These are phyloP conservation scores for Halyomorpha halys DNA, from an alignment of 1,140 invertebrate species.

Conservation along the genomic window DNA sequence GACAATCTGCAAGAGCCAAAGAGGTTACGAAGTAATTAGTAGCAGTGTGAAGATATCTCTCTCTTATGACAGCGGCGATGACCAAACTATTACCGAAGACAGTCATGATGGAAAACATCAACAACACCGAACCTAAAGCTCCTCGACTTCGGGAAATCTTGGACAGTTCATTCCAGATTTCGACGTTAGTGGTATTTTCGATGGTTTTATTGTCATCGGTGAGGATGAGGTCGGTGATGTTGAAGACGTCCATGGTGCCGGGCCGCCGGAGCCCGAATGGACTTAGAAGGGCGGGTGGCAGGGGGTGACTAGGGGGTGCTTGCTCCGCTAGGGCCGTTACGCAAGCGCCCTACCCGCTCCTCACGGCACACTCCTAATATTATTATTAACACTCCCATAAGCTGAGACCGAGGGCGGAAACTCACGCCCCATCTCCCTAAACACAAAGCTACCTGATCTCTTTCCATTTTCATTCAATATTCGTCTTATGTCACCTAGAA, in stretches of 20 bases:
- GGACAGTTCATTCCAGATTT: slow-evolving; percentile 26
- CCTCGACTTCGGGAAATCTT: slow-evolving; percentile 38
- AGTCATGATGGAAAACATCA: slow-evolving; percentile 49
- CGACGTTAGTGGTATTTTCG: slow-evolving; percentile 6
- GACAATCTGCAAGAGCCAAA: slow-evolving; percentile 60
- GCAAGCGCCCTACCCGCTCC: not conserved
- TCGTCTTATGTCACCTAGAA: not conserved
- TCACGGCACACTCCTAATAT: slow-evolving; percentile 17
- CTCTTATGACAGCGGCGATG: slow-evolving; percentile 55
- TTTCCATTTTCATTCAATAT: slow-evolving; percentile 3
- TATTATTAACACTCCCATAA: slow-evolving; percentile 23
- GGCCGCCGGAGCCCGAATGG: not conserved
- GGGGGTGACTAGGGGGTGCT: not conserved
- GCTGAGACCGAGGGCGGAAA: slow-evolving; percentile 7
- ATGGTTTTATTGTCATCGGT: slow-evolving; percentile 3
- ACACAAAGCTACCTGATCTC: slow-evolving; percentile 9
- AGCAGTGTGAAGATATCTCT: slow-evolving; percentile 58
- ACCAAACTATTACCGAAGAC: slow-evolving; percentile 62
- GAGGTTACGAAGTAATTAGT: slow-evolving; percentile 72
- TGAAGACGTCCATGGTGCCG: not conserved
- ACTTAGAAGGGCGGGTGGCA: not conserved
- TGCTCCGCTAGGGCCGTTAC: not conserved
- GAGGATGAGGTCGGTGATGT: not conserved
- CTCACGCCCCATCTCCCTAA: slow-evolving; percentile 4
- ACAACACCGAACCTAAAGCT: slow-evolving; percentile 42